Conservation (phyloP, 1,140 invertebrate species). For the Octopus bimaculoides region DNA sequence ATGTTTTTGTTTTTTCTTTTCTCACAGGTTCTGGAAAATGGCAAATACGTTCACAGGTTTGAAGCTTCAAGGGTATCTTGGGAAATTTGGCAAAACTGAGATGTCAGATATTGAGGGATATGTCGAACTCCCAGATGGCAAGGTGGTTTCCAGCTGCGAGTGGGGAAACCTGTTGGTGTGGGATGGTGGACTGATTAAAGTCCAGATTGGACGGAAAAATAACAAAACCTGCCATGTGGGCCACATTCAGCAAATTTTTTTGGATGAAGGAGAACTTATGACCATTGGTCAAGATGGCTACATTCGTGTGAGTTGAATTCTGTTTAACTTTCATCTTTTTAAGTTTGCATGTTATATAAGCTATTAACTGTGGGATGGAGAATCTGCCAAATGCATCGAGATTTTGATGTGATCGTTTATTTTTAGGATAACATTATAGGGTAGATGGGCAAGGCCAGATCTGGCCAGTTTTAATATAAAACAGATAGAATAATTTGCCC, state of each 20-base stretch:
- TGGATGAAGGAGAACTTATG: slow-evolving; percentile 65
- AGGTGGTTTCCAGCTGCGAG: slow-evolving; percentile 79
- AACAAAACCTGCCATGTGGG: slow-evolving; percentile 71
- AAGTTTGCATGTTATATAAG: no score
- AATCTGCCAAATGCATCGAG: no score
- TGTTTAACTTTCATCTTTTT: no score
- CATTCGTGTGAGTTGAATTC: slow-evolving; percentile 59
- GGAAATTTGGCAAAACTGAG: slow-evolving; percentile 85
- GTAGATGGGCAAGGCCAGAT: no score
- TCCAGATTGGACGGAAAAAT: slow-evolving; percentile 58
- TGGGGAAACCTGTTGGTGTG: slow-evolving; percentile 89
- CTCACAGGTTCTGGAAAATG: slow-evolving; percentile 81
- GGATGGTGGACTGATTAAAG: slow-evolving; percentile 81
- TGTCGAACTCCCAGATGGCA: slow-evolving; percentile 81
- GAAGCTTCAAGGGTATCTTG: slow-evolving; percentile 80
- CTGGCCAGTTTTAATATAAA: no score
- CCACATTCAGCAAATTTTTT: slow-evolving; percentile 73
- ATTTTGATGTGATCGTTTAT: no score
- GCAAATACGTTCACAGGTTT: slow-evolving; percentile 83
- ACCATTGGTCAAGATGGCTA: slow-evolving; percentile 75
- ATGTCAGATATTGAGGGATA: slow-evolving; percentile 83
- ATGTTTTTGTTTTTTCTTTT: background rate
- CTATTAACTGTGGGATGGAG: no score
- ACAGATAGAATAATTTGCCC: no score
- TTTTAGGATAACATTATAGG: no score